A percentile compares a stretch with the other conserved stretches of the same genome.
These are phyloP conservation scores for Dunckerocampus dactyliophorus DNA, from an alignment of 2,113 vertebrate species.

Conservation along the genomic window DNA sequence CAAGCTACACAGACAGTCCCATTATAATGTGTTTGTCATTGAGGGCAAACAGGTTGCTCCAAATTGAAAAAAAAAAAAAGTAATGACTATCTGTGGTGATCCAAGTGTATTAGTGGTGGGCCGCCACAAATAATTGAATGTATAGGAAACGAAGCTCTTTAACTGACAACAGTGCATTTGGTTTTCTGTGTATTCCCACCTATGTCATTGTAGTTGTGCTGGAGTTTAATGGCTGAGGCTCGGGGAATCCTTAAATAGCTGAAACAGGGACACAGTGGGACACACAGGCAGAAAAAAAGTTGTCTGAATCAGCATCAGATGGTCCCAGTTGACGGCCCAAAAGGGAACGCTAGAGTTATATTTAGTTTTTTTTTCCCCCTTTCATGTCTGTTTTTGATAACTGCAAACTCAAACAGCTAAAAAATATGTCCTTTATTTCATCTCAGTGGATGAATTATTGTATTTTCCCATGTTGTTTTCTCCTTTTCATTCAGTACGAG, in stretches of 20 bases:
- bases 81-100: too few relatives aligned
- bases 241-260: conserved; percentile 43
- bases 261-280: conserved; percentile 17
- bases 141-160: too few relatives aligned
- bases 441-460: conserved; percentile 33
- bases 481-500: conserved; percentile 22
- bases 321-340: conserved; percentile 24
- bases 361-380: conserved; percentile 22
- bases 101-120: too few relatives aligned
- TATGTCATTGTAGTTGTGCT: conserved; percentile 15
- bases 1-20: too few relatives aligned
- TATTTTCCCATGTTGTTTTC: background rate
- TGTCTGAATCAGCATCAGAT: conserved; percentile 49
- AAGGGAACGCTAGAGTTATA: conserved; percentile 42
- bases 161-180: background rate
- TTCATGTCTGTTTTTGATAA: conserved; percentile 36
- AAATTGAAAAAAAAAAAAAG: too few relatives aligned
- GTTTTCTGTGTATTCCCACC: background rate
- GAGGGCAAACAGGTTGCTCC: too few relatives aligned
- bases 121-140: too few relatives aligned
- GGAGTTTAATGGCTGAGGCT: conserved; percentile 1
- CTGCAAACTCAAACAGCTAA: conserved; percentile 37
- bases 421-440: conserved; percentile 34
- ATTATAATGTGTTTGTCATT: too few relatives aligned
- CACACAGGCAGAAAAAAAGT: conserved; percentile 19